Base-by-base conservation (phyloP, 2,113 vertebrate genomes). In the Pseudorhombus dupliciocellatus region DNA sequence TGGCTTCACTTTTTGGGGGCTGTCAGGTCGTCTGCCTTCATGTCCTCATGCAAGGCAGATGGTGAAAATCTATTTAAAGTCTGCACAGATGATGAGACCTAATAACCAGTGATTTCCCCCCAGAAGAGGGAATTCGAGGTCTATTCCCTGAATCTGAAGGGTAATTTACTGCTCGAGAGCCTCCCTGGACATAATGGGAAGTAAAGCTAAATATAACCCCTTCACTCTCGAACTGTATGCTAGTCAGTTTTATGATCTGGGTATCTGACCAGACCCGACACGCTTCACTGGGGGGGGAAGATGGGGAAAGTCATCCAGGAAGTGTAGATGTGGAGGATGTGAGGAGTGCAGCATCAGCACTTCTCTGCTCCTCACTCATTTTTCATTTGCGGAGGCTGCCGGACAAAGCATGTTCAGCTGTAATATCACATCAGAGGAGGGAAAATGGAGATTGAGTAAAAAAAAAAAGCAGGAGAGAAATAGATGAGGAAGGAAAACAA, bases 321-420 rank as follows among this genome's bases (percentile, higher is more conserved):
- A 26, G 55, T 44, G 40, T 2, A 15, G 54, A 69, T 25, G 73
- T 26, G 31, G 50, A 24, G 26, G 50, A 0, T 48, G 78, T 0
- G 28, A 68, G 70, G n/a, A 74, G 68, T 78, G 86, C 89, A 67
- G 87, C 85, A 64, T 87, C 89, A 88, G 87, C 77, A 10, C 66
- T 64, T 70, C 68, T 68, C 66, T 67, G 51, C 72, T 85, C 82
- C 63, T 81, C 79, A 71, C 81, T 88, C 86, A 77, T 83, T 83
- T 83, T 70, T 87, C 51, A 79, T 85, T 76, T 87, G 70, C 84
- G 42, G 67, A 63, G 26, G 71, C 71, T 54, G 65, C 46, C 6
- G 75, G 62, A 59, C 70, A 59, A 72, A 75, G 70, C 53, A 48
- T 68, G 77, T 57, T 15, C 4, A 25, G n/a, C 69, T 86, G 79